phyloP scores from a whole-genome alignment of 2,888 invertebrate genomes.

The Cremastinae sp. region DNA sequence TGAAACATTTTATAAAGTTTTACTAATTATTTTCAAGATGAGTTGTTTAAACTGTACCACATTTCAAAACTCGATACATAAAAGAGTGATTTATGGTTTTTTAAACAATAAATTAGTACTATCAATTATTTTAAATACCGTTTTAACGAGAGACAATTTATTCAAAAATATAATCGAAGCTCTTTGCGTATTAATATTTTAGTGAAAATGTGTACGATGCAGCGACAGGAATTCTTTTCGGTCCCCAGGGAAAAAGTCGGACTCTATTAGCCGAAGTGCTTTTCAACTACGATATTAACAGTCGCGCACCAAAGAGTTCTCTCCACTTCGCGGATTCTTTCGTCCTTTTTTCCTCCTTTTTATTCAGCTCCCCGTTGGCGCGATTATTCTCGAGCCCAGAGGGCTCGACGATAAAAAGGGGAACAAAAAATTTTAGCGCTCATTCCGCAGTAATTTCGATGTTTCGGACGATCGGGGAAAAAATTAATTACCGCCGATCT shows the following conservation, averaged over 20 bases:
- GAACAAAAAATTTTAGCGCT: conserved; percentile 24
- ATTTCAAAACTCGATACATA: too few species aligned
- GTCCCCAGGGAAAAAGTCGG: conserved; percentile 2
- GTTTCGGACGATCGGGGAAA: conserved; percentile 32
- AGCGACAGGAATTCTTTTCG: conserved; percentile 26
- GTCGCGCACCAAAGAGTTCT: conserved; percentile 39
- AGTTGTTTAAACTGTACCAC: too few species aligned
- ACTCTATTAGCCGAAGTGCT: conserved; percentile 46
- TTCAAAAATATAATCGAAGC: not conserved
- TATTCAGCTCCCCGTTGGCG: not conserved
- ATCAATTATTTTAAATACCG: too few species aligned
- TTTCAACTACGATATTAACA: conserved; percentile 46
- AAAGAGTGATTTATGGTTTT: too few species aligned
- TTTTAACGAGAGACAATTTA: not conserved
- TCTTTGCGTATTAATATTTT: not conserved
- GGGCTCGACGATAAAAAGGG: conserved; percentile 16
- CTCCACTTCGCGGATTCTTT: conserved; percentile 23
- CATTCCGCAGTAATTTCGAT: conserved; percentile 34
- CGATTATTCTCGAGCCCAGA: conserved; percentile 23
- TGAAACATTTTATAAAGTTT: too few species aligned
- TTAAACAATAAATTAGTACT: too few species aligned
- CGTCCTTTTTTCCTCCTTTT: conserved; percentile 5
- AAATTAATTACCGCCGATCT: conserved; percentile 35
- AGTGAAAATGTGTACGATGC: conserved; percentile 6
- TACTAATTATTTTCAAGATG: not conserved